Evolutionary conservation across 2,888 invertebrate species (phyloP).

Genomic region (Lepas anatifera): DNA sequence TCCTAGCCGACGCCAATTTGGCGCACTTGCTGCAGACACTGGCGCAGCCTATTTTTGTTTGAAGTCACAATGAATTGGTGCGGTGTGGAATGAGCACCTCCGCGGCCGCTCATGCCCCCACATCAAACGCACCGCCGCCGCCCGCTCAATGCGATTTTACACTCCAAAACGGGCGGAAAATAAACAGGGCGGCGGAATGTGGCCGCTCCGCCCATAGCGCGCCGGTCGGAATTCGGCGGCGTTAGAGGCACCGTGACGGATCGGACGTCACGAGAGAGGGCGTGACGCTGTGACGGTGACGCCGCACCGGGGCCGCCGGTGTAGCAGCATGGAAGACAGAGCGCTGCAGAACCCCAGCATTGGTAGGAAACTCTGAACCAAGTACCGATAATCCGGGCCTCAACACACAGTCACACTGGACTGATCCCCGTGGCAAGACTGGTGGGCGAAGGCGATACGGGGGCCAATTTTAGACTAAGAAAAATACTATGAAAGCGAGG

Average conservation of each 20-base stretch:
- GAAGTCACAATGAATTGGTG: conserved; percentile 9
- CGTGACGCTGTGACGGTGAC: neutral
- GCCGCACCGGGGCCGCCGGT: neutral
- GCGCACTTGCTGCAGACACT: too few relatives aligned
- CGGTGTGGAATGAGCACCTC: neutral
- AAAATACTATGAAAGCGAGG: too few relatives aligned
- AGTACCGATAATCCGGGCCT: too few relatives aligned
- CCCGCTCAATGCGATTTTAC: conserved; percentile 7
- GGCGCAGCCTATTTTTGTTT: conserved; percentile 6
- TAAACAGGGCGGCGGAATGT: neutral
- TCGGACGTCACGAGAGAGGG: neutral
- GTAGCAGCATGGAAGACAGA: too few relatives aligned
- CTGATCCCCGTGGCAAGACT: too few relatives aligned
- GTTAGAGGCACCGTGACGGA: neutral
- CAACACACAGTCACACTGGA: too few relatives aligned
- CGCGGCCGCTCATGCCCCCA: neutral
- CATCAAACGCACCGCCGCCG: neutral
- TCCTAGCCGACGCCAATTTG: neutral
- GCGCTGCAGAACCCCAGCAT: too few relatives aligned
- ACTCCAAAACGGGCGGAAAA: conserved; percentile 3
- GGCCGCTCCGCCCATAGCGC: neutral
- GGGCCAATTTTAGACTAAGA: too few relatives aligned
- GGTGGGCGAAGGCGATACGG: too few relatives aligned
- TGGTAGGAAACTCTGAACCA: too few relatives aligned
- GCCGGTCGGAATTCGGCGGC: neutral